Base-by-base conservation (phyloP, 1,140 invertebrate genomes). In the Coelopa frigida region DNA sequence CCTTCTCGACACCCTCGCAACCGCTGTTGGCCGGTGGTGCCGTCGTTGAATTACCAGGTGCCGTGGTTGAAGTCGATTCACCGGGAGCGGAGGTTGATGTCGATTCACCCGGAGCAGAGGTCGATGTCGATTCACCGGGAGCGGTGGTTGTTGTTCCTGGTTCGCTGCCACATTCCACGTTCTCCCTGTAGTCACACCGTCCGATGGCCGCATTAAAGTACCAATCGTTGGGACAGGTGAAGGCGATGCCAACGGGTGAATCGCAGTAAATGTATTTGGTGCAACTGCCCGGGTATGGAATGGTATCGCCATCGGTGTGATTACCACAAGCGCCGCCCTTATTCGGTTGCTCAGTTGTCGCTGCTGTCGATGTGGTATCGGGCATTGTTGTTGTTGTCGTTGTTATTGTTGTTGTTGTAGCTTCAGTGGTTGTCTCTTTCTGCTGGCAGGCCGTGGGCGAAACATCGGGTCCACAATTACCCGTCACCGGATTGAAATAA, bases 261-360 rank as follows among this genome's bases (percentile, higher is more conserved):
- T 59, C 55, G 31, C 61, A 64, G 1, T 57, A 54, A 39, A 64
- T 64, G n/a, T 64, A 64, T 35, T 64, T 64, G 15, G 49, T 61
- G 32, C 61, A 64, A 6, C 56, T 54, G 5, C 54, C 45, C 3
- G 61, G 61, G 50, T 64, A 64, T 11, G 51, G 46, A 21, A 64
- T 54, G 22, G 56, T 40, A 27, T 64, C 49, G 17, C 58, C 57
- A 5, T 58, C 39, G 23, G 39, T 36, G 4, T 39, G 40, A 17
- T 43, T 52, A 2, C 48, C 53, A 31, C 61, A 64, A 20, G 64
- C 52, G 11, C 61, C 57, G 7, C n/a, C n/a, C n/a, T n/a, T n/a
- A n/a, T n/a, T n/a, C n/a, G n/a, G n/a, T n/a, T 8, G 14, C n/a
- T 32, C 8, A 12, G 26, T 10, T n/a, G 15, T 20, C 4, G 39